Evolutionary conservation across 2,113 vertebrate genomes (phyloP).

Genomic region (Arvicanthis niloticus): DNA sequence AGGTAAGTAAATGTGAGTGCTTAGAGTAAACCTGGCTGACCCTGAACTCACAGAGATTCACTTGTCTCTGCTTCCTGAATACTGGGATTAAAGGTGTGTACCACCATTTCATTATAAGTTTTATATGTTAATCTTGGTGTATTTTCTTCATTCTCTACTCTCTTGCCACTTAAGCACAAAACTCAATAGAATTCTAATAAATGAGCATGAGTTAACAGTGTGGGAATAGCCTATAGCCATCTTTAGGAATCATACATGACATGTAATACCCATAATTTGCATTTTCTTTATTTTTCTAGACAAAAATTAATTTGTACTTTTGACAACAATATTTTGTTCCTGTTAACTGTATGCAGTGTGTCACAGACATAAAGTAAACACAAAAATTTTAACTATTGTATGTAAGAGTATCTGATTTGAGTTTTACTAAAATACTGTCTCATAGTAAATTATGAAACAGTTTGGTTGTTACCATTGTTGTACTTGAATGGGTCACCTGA

Average conservation of each 20-base stretch:
- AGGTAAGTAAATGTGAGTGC: no score
- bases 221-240: background rate
- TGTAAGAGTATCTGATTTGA: conserved; percentile 50
- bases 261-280: conserved; percentile 29
- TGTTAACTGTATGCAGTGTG: background rate
- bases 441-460: background rate
- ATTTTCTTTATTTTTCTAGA: background rate
- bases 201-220: conserved; percentile 17
- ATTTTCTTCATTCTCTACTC: background rate
- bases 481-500: background rate
- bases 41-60: no score
- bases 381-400: conserved; percentile 38
- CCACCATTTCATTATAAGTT: background rate
- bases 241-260: conserved; percentile 21
- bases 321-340: conserved; percentile 1
- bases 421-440: conserved; percentile 36
- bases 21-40: no score
- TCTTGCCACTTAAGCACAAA: background rate
- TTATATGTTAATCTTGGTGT: background rate
- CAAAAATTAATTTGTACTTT: conserved; percentile 50
- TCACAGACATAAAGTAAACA: conserved; percentile 40
- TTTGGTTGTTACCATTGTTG: background rate
- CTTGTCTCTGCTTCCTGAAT: no score
- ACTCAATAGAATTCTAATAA: background rate
- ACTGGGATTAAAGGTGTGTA: no score